Percentiles rank a stretch among this genome's conserved stretches.
Evolutionary conservation across 2,888 invertebrate genomes (phyloP).

Genomic region (Mesochorus sp.): DNA sequence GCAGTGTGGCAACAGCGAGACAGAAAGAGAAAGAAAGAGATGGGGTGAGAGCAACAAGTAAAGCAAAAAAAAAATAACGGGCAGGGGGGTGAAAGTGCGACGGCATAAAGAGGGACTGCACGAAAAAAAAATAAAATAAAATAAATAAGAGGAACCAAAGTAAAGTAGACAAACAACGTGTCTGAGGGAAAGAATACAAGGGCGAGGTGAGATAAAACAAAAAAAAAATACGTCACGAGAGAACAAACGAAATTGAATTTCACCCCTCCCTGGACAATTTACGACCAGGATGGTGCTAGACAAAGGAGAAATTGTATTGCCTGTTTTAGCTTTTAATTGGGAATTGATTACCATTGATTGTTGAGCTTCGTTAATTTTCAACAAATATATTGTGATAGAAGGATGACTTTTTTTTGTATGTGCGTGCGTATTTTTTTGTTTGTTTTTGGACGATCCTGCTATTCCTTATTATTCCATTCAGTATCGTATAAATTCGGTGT

Average conservation of each 20-base stretch:
- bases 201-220: background rate
- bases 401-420: no score
- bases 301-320: no score
- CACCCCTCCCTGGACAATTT: slow-evolving; percentile 22
- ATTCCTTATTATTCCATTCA: no score
- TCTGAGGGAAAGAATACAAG: slow-evolving; percentile 7
- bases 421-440: no score
- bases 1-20: slow-evolving; percentile 1
- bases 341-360: background rate
- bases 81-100: background rate
- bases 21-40: background rate
- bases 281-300: slow-evolving; percentile 4
- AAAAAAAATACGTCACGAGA: slow-evolving; percentile 39
- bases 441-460: no score
- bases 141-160: slow-evolving; percentile 6
- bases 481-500: no score
- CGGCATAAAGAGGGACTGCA: background rate
- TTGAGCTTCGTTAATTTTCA: background rate
- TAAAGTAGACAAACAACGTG: slow-evolving; percentile 49
- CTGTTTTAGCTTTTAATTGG: background rate
- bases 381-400: background rate
- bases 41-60: slow-evolving; percentile 25
- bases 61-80: no score
- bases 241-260: slow-evolving; percentile 45
- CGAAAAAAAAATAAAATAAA: background rate